Conservation (phyloP, 2,797 vertebrate genomes). For the Botia kubotai region DNA sequence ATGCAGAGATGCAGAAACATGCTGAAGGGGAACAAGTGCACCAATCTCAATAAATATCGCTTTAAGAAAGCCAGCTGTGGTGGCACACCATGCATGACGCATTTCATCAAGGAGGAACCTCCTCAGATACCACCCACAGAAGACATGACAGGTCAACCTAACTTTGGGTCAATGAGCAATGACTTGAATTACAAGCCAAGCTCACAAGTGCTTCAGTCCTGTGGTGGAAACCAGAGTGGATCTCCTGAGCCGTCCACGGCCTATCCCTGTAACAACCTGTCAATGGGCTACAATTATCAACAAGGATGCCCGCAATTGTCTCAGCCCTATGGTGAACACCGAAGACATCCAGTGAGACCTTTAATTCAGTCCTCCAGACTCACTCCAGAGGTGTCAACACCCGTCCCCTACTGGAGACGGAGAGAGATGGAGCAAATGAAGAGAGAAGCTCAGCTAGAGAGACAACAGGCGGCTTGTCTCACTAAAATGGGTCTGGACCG, state of each 20-base stretch:
- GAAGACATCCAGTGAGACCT: not conserved
- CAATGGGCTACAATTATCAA: not conserved
- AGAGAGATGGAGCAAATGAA: not conserved
- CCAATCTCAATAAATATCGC: not conserved
- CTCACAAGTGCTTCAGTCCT: not conserved
- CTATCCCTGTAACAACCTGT: no score
- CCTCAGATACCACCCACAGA: not conserved
- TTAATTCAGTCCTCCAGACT: not conserved
- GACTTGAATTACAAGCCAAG: not conserved
- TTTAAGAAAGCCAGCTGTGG: not conserved
- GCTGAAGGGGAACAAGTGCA: not conserved
- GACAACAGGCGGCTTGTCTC: not conserved
- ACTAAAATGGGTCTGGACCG: not conserved
- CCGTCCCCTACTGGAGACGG: not conserved
- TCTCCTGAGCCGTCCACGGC: not conserved
- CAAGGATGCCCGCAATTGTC: not conserved
- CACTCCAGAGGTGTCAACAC: not conserved
- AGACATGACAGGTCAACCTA: not conserved
- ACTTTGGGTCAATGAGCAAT: not conserved
- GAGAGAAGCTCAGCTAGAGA: not conserved
- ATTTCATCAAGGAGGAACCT: not conserved
- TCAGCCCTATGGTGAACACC: not conserved
- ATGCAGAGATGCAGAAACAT: not conserved
- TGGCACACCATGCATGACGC: not conserved
- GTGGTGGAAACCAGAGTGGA: not conserved